Evolutionary conservation across 2,797 vertebrate genomes (phyloP).

Genomic region (Siniperca scherzeri): DNA sequence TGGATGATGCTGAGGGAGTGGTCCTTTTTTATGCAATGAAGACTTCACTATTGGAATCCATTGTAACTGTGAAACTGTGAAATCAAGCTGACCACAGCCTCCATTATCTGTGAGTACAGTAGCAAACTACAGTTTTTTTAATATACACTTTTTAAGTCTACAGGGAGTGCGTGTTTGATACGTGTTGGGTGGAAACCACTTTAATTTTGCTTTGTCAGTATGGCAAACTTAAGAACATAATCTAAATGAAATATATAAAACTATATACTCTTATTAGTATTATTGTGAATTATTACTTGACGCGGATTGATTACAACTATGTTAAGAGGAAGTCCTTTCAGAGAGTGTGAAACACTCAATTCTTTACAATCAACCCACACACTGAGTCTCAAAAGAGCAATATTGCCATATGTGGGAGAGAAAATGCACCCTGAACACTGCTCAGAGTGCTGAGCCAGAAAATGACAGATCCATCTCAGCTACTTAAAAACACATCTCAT

Average conservation of each 20-base stretch:
- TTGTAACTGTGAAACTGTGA: neutral
- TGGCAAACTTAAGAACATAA: neutral
- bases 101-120: neutral
- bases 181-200: neutral
- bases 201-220: neutral
- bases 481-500: slow-evolving; percentile 76
- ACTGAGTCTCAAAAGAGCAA: slow-evolving; percentile 66
- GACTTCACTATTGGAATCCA: slow-evolving; percentile 7
- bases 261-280: neutral
- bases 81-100: slow-evolving; percentile 2
- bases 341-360: slow-evolving; percentile 41
- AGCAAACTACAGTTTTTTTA: neutral
- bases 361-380: slow-evolving; percentile 62
- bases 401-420: slow-evolving; percentile 64
- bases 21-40: neutral
- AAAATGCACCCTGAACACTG: slow-evolving; percentile 61
- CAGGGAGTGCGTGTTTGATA: neutral
- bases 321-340: slow-evolving; percentile 28
- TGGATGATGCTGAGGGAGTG: neutral
- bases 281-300: slow-evolving; percentile 15
- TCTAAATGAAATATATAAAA: neutral
- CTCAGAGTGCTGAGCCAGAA: slow-evolving; percentile 53
- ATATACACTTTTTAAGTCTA: neutral
- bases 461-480: slow-evolving; percentile 67
- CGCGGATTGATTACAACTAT: slow-evolving; percentile 35